Evolutionary conservation across 2,113 vertebrate species (phyloP), one percentile per base, ranked within the genome.

Genomic region (Festucalex cinctus): DNA sequence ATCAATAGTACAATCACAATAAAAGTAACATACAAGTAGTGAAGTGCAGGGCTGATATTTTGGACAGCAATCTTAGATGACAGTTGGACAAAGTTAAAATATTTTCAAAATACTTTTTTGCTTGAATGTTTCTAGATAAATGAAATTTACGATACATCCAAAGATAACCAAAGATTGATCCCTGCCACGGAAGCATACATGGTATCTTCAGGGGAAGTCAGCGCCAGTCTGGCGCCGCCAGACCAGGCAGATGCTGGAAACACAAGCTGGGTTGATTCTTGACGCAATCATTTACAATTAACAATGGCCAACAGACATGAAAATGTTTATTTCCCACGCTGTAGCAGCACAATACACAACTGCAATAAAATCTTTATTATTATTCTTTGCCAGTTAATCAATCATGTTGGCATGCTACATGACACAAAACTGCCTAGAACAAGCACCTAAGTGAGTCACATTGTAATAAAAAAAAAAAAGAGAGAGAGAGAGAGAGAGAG

Each of bases 371-470:
- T 3, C n/a, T 14, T 2, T 22, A 10, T n/a, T 20, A 13, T 74
- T 7, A 37, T 53, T 26, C 36, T 20, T 12, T 54, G 5, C 46
- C 46, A 26, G 48, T 56, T n/a, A 51, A 36, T 57, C 44, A 6
- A 61, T 65, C 64, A 77, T 65, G 61, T 74, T 58, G 60, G 61
- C 17, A 58, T 44, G 58, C 19, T 46, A 46, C 26, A 54, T 51
- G 20, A 63, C 65, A 35, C 20, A 75, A 57, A 9, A 60, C 57
- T 60, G 58, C 71, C 65, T 0, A n/a, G 68, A 74, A 22, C 24
- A 53, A 19, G 61, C 59, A 70, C 53, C 37, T 43, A n/a, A 56
- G 49, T 66, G 53, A 79, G 58, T 58, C 44, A 58, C 65, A 51
- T 59, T 35, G 72, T 63, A 63, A 4, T 24, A 53, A 36, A 60